Conservation (phyloP, 2,888 invertebrate genomes). For the Saturnia japonica region DNA sequence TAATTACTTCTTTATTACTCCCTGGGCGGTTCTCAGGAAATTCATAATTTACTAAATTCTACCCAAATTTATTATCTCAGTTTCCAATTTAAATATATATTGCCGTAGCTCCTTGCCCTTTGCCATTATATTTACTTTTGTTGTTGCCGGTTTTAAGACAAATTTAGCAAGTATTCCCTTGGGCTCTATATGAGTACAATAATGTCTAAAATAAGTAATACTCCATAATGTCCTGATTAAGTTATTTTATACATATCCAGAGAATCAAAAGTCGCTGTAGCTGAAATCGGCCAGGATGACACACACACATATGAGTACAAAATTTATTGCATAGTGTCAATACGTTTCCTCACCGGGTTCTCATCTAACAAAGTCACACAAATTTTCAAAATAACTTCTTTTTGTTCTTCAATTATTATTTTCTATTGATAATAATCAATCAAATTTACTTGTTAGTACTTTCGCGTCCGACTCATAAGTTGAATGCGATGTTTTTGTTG, state of each 20-base stretch:
- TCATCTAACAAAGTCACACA: not conserved
- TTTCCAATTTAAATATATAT: not conserved
- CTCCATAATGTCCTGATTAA: too few species aligned
- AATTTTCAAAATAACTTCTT: not conserved
- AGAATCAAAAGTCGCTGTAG: too few species aligned
- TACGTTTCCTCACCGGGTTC: constrained; percentile 1
- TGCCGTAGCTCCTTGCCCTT: not conserved
- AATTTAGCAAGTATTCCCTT: constrained; percentile 15
- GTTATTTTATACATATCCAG: too few species aligned
- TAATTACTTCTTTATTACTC: not conserved
- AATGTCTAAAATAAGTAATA: too few species aligned
- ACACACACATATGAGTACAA: constrained; percentile 12
- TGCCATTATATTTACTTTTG: not conserved
- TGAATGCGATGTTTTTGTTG: constrained; percentile 13
- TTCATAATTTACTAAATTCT: not conserved
- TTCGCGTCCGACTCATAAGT: not conserved
- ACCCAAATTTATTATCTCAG: not conserved
- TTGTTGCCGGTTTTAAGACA: constrained; percentile 9
- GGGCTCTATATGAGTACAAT: constrained; percentile 16
- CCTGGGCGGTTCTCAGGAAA: not conserved
- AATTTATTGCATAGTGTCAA: constrained; percentile 14
- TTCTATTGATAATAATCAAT: not conserved
- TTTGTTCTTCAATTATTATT: not conserved
- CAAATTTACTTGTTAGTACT: not conserved
- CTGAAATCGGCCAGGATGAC: too few species aligned